Conservation (phyloP, 2,113 vertebrate genomes). For the Rhea pennata region DNA sequence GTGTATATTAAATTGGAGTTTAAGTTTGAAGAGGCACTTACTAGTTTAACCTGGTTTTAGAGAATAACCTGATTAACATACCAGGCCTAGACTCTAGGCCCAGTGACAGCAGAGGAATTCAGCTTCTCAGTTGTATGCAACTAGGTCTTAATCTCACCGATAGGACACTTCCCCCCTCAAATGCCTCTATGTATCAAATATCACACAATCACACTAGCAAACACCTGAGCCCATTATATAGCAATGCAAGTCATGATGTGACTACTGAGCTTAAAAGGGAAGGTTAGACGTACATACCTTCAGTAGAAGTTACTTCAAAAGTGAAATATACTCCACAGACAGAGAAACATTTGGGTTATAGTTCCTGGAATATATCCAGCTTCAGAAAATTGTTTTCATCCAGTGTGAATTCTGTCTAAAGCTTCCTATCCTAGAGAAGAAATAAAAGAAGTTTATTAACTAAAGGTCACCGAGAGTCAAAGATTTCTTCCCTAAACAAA, state of each 20-base stretch:
- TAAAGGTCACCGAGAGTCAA: background rate
- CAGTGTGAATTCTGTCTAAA: conserved; percentile 57
- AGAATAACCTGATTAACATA: background rate
- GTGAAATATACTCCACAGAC: conserved; percentile 82
- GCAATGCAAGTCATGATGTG: rapidly evolving
- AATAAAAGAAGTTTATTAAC: background rate
- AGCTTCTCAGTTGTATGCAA: background rate
- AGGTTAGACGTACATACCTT: conserved; percentile 53
- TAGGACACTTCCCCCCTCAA: background rate
- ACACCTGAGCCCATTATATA: rapidly evolving
- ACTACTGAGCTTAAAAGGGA: background rate
- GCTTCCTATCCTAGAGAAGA: conserved; percentile 39
- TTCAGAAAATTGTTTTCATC: conserved; percentile 76
- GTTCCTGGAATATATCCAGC: conserved; percentile 79
- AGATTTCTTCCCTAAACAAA: background rate
- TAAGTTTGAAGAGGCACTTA: background rate
- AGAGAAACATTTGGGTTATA: conserved; percentile 87
- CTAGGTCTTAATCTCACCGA: background rate
- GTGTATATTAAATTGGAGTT: rapidly evolving
- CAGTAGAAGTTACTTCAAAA: conserved; percentile 48
- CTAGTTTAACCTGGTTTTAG: background rate
- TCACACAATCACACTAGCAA: background rate
- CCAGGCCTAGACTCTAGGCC: rapidly evolving
- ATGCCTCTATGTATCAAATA: background rate
- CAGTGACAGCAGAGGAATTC: background rate